These are phyloP conservation scores for Xestia c-nigrum DNA, from an alignment of 2,888 invertebrate species.

Conservation along the genomic window DNA sequence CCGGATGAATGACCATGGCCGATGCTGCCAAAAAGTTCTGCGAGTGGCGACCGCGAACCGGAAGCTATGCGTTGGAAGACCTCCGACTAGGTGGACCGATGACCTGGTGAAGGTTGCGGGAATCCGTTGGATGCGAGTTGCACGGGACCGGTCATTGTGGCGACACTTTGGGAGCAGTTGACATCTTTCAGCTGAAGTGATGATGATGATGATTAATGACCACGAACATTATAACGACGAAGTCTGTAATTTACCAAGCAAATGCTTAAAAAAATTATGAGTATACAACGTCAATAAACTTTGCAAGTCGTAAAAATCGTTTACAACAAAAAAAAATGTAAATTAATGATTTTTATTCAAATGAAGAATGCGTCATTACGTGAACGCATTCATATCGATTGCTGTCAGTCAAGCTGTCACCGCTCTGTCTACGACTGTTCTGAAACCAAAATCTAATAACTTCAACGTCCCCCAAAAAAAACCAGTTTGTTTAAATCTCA, in stretches of 20 bases:
- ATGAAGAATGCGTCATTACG: constrained; percentile 55
- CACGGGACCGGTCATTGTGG: too few species aligned
- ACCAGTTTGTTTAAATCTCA: neutral
- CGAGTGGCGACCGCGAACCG: too few species aligned
- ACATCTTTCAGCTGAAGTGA: too few species aligned
- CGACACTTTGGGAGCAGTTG: too few species aligned
- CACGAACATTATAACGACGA: neutral
- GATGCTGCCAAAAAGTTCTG: too few species aligned
- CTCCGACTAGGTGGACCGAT: too few species aligned
- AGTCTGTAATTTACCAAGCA: neutral
- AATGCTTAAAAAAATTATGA: constrained; percentile 8
- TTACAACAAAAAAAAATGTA: constrained; percentile 44
- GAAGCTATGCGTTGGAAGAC: too few species aligned
- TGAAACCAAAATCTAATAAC: constrained; percentile 25
- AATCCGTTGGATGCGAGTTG: too few species aligned
- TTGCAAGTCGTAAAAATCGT: constrained; percentile 20
- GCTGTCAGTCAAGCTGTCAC: constrained; percentile 64
- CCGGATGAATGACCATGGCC: neutral
- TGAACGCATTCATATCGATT: constrained; percentile 69
- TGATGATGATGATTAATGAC: neutral
- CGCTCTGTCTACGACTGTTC: constrained; percentile 62
- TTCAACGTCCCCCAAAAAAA: too few species aligned
- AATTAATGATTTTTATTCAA: constrained; percentile 52
- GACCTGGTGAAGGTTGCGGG: too few species aligned
- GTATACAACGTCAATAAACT: constrained; percentile 40